Conservation (phyloP, 2,113 vertebrate genomes). For the Tenebrosternarchus preto region DNA sequence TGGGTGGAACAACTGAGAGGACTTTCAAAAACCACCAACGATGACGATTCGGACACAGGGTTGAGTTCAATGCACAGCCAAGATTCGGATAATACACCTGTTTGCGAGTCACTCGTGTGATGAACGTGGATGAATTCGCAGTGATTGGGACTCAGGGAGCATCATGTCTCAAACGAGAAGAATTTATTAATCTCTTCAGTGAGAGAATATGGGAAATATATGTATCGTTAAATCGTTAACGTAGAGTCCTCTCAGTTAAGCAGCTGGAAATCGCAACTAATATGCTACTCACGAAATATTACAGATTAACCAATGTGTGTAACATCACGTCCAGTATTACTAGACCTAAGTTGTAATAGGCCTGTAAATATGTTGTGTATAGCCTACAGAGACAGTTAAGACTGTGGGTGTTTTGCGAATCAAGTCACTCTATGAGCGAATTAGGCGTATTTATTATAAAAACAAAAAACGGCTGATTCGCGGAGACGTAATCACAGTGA, state of each 20-base stretch:
- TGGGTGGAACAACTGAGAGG: conserved; percentile 85
- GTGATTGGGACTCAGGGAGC: not conserved
- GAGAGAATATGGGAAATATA: conserved; percentile 49
- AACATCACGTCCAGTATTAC: conserved; percentile 21
- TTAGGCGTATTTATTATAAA: conserved; percentile 52
- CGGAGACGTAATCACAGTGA: conserved; percentile 22
- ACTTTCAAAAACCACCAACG: conserved; percentile 80
- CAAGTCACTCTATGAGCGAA: not conserved
- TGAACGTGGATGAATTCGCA: not conserved
- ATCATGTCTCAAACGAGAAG: conserved; percentile 47
- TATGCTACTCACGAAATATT: conserved; percentile 31
- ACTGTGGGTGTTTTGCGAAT: not conserved
- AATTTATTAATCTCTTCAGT: conserved; percentile 40
- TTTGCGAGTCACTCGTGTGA: conserved; percentile 91
- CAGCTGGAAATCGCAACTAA: conserved; percentile 31
- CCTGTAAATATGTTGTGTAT: conserved; percentile 32
- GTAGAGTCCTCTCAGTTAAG: not conserved
- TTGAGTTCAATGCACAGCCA: conserved; percentile 98
- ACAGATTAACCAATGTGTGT: conserved; percentile 35
- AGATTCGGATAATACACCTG: conserved; percentile 88
- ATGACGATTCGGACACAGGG: conserved; percentile 95
- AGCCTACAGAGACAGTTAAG: not conserved
- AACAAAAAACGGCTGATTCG: conserved; percentile 31
- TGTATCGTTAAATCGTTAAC: conserved; percentile 10
- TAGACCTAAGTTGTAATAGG: conserved; percentile 3